Evolutionary conservation across 2,113 vertebrate genomes (phyloP).

Genomic region (Phasianus colchicus): DNA sequence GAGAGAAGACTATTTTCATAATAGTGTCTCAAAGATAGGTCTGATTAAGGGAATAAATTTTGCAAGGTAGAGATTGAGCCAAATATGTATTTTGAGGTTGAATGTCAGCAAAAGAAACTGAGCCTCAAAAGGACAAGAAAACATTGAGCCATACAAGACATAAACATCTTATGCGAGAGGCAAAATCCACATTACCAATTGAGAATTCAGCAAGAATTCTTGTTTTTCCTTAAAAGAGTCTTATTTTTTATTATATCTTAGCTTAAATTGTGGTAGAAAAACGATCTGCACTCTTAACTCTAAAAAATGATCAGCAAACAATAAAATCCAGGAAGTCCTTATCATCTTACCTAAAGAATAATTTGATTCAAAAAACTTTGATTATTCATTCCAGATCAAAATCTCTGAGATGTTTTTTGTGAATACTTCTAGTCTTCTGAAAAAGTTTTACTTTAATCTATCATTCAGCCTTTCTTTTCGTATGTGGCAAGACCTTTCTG

Average conservation of each 20-base stretch:
- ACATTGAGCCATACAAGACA: background rate
- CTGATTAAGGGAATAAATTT: background rate
- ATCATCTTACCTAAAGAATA: background rate
- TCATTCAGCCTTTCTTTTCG: background rate
- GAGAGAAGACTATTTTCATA: background rate
- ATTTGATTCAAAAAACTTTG: background rate
- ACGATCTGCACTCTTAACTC: background rate
- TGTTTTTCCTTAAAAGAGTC: background rate
- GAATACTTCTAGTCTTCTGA: background rate
- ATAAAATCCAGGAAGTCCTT: background rate
- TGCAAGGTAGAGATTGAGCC: background rate
- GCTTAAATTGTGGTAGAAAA: background rate
- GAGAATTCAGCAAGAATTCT: background rate
- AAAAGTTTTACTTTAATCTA: background rate
- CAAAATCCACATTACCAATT: background rate
- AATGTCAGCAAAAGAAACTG: conserved; percentile 10
- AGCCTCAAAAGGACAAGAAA: conserved; percentile 26
- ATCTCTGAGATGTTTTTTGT: background rate
- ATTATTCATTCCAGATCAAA: background rate
- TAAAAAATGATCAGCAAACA: background rate
- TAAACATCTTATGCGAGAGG: background rate
- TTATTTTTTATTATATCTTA: background rate
- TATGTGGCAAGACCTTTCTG: background rate
- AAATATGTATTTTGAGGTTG: conserved; percentile 20
- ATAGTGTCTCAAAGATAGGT: background rate